Evolutionary conservation across 2,113 vertebrate genomes (phyloP).

Genomic region (Urocolius indicus): DNA sequence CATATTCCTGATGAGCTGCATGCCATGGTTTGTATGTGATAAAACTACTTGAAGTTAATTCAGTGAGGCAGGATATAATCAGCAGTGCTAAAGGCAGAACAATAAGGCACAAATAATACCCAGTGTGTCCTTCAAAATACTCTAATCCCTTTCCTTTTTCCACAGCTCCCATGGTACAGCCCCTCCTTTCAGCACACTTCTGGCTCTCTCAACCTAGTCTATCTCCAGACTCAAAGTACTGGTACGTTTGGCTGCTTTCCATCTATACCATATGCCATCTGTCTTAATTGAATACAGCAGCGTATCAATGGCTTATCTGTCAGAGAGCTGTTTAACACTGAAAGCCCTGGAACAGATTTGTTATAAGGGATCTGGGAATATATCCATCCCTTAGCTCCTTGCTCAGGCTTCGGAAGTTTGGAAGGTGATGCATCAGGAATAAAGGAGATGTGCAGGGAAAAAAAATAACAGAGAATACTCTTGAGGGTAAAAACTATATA

Average conservation of each 20-base stretch:
- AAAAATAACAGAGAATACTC: background rate
- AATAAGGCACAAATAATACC: background rate
- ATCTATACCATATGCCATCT: background rate
- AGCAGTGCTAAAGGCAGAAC: background rate
- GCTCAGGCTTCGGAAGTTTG: background rate
- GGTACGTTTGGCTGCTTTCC: background rate
- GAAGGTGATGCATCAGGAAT: background rate
- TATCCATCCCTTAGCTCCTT: background rate
- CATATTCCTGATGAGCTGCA: background rate
- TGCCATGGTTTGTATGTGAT: background rate
- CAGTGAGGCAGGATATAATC: background rate
- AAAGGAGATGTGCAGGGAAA: background rate
- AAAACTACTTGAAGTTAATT: background rate
- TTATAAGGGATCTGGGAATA: background rate
- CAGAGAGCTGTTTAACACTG: background rate
- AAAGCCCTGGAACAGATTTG: background rate
- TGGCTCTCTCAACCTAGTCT: background rate
- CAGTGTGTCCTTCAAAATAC: background rate
- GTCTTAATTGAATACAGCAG: slow-evolving; percentile 2
- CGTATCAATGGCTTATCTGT: background rate
- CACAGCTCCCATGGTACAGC: background rate
- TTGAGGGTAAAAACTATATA: background rate
- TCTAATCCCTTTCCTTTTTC: background rate
- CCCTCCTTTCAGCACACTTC: background rate
- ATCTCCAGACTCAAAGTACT: background rate